Evolutionary conservation across 37 sponge, comb jelly and placozoan species (phyloP), one percentile per base, ranked within the genome.

Genomic region (Lycopodina hypogea): DNA sequence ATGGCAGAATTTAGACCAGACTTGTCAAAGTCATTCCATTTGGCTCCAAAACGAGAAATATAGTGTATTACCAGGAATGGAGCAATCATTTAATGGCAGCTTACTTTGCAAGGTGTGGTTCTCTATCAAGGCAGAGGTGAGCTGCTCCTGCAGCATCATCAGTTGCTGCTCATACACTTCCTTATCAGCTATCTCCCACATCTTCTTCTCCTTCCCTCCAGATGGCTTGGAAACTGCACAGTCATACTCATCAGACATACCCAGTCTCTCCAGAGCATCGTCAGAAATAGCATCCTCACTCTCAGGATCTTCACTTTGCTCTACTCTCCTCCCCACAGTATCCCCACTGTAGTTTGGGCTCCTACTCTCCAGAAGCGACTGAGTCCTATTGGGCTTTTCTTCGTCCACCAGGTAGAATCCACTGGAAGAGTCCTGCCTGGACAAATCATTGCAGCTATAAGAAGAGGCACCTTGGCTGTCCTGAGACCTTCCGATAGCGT

Each of bases 91-190:
- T n/a, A n/a, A n/a, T n/a, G n/a, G n/a, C n/a, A n/a, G n/a, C 74
- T 58, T 68, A 80, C 87, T 28, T 80, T 86, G 51, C n/a, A 90
- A 74, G 2, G 55, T 77, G 37, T 79, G 76, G 17, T 86, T 90
- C 33, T 85, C 78, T 24, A 82, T 71, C 48, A 84, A 28, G 4
- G 87, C 41, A 9, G 63, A 23, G 29, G 51, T 68, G 1, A 90
- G 83, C 61, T 90, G 91, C 32, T 90, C 91, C 40, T 90, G 78
- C 28, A 90, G 62, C 32, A 59, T 23, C 76, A 40, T 40, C 75
- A 90, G 40, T 67, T 90, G 91, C 35, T 78, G 64, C 48, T 86
- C 87, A 79, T 75, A 90, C 45, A 90, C 72, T 29, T 78, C 79
- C 79, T 42, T 81, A 24, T 74, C 72, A 0, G 60, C 42, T 15